Evolutionary conservation across 2,888 invertebrate genomes (phyloP).

Genomic region (Rhorus exstirpatorius): DNA sequence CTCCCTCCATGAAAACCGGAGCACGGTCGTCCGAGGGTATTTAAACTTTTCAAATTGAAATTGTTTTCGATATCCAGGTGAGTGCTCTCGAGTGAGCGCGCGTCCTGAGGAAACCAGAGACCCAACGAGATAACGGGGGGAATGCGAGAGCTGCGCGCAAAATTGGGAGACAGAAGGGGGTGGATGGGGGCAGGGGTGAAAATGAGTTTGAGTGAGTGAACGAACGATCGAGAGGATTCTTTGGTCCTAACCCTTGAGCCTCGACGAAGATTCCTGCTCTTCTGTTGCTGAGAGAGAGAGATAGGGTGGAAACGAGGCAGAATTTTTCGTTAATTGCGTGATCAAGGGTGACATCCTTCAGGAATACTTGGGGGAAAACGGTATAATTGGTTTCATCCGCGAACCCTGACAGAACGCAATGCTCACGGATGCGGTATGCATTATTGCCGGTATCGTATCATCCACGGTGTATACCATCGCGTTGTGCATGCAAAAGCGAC

Average conservation of each 20-base stretch:
- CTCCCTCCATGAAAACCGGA: slow-evolving; percentile 28
- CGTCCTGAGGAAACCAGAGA: slow-evolving; percentile 38
- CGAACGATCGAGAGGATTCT: slow-evolving; percentile 53
- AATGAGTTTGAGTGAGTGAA: slow-evolving; percentile 61
- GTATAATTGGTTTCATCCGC: slow-evolving; percentile 61
- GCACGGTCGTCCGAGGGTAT: slow-evolving; percentile 72
- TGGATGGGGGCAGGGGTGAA: slow-evolving; percentile 9
- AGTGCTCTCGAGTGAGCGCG: slow-evolving; percentile 76
- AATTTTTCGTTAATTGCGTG: slow-evolving; percentile 68
- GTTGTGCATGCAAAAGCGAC: slow-evolving; percentile 29
- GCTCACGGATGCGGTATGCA: slow-evolving; percentile 25
- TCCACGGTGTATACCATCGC: slow-evolving; percentile 7
- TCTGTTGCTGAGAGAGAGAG: background rate
- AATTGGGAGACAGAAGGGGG: slow-evolving; percentile 36
- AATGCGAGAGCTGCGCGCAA: slow-evolving; percentile 25
- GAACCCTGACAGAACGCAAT: slow-evolving; percentile 9
- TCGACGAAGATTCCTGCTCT: slow-evolving; percentile 51
- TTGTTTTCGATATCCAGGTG: slow-evolving; percentile 82
- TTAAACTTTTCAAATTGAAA: slow-evolving; percentile 85
- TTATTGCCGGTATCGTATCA: slow-evolving; percentile 32
- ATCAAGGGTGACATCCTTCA: slow-evolving; percentile 65
- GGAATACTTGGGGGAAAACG: slow-evolving; percentile 44
- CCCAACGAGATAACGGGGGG: slow-evolving; percentile 1
- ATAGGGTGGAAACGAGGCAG: slow-evolving; percentile 5
- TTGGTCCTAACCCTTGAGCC: slow-evolving; percentile 38